Evolutionary conservation across 2,797 vertebrate species (phyloP).

Genomic region (Enoplosus armatus): DNA sequence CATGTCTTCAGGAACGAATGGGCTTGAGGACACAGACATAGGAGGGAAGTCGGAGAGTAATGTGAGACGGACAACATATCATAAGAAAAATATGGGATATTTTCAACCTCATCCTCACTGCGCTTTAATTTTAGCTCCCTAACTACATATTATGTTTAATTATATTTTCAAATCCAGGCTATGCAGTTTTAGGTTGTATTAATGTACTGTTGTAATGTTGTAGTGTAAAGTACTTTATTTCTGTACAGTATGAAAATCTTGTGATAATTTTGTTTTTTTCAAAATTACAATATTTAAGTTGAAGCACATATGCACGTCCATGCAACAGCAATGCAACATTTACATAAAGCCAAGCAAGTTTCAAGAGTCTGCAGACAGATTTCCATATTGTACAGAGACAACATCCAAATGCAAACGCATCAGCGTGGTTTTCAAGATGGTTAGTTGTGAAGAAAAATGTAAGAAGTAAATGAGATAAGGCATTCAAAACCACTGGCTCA

Average conservation of each 20-base stretch:
- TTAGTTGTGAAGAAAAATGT: background rate
- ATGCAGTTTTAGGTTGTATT: background rate
- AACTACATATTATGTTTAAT: background rate
- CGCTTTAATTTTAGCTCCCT: background rate
- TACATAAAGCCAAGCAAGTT: background rate
- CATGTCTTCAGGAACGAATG: background rate
- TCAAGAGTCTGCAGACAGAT: background rate
- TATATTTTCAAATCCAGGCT: background rate
- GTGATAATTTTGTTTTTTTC: no score
- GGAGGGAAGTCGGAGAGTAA: background rate
- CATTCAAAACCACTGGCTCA: background rate
- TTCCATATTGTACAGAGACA: background rate
- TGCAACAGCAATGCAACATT: background rate
- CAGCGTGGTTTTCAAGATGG: background rate
- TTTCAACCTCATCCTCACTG: background rate
- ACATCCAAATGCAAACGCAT: background rate
- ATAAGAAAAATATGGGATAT: background rate
- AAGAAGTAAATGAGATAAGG: background rate
- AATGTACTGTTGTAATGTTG: background rate
- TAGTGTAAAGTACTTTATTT: background rate
- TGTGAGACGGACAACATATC: background rate
- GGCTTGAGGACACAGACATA: background rate
- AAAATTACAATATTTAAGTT: background rate
- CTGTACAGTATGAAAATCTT: background rate
- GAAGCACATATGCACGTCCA: background rate